Percentiles rank a stretch among this genome's conserved stretches.
phyloP scores from a whole-genome alignment of 2,888 invertebrate species.

The Merodon equestris region DNA sequence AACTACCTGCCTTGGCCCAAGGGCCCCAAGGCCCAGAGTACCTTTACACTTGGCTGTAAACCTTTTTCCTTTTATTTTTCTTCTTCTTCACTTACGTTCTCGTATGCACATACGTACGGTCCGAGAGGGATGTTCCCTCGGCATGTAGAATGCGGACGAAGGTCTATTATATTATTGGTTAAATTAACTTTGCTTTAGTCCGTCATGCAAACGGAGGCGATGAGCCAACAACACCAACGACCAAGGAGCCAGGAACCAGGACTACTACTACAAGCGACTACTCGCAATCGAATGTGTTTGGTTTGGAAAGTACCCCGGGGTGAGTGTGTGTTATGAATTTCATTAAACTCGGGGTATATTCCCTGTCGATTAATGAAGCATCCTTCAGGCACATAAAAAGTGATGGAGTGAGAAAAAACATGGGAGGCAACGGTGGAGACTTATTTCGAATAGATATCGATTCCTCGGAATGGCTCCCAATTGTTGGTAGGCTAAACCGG shows the following conservation, averaged over 20 bases:
- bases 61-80: constrained; percentile 1
- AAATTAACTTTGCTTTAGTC: constrained; percentile 52
- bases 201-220: constrained; percentile 17
- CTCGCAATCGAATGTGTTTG: background rate
- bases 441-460: constrained; percentile 48
- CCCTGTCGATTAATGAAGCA: constrained; percentile 53
- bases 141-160: constrained; percentile 24
- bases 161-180: constrained; percentile 54
- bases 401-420: too few relatives aligned
- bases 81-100: too few relatives aligned
- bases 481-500: too few relatives aligned
- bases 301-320: constrained; percentile 2
- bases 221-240: too few relatives aligned
- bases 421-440: background rate
- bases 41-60: constrained; percentile 30
- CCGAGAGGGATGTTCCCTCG: background rate
- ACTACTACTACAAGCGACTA: too few relatives aligned
- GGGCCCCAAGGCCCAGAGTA: constrained; percentile 29
- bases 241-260: too few relatives aligned
- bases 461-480: constrained; percentile 29
- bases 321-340: constrained; percentile 24
- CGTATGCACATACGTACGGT: too few relatives aligned
- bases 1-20: background rate
- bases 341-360: constrained; percentile 43
- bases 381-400: background rate